Conservation (phyloP, 2,888 invertebrate species). For the Dolichomitus sp. region DNA sequence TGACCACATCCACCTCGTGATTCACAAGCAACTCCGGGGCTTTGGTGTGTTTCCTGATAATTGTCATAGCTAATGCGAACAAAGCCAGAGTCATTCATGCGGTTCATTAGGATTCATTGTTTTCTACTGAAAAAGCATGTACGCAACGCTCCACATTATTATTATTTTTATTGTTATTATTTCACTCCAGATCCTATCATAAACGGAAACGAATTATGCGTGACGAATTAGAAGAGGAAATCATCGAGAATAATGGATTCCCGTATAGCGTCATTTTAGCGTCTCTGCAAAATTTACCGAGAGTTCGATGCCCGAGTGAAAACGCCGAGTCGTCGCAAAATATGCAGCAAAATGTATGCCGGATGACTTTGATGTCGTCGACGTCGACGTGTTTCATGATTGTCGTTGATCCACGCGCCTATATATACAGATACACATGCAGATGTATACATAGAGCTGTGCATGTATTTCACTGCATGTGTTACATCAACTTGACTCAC, state of each 20-base stretch:
- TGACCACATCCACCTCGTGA: neutral
- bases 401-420: neutral
- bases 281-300: neutral
- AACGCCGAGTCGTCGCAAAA: neutral
- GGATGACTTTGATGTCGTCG: conserved; percentile 5
- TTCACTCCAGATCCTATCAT: neutral
- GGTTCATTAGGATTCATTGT: conserved; percentile 16
- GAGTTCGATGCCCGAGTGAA: conserved; percentile 39
- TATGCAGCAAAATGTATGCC: conserved; percentile 28
- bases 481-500: conserved; percentile 28
- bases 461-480: conserved; percentile 34
- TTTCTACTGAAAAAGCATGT: neutral
- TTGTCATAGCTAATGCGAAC: neutral
- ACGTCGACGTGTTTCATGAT: conserved; percentile 39
- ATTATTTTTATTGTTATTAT: neutral
- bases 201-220: conserved; percentile 1
- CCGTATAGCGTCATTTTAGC: neutral
- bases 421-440: neutral
- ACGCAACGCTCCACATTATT: neutral
- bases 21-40: neutral
- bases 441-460: conserved; percentile 12
- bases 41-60: conserved; percentile 14
- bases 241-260: neutral
- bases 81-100: conserved; percentile 9
- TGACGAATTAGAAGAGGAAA: conserved; percentile 14